Base-by-base conservation (phyloP, 35 echinoderm and acorn worm genomes). In the Lytechinus pictus region DNA sequence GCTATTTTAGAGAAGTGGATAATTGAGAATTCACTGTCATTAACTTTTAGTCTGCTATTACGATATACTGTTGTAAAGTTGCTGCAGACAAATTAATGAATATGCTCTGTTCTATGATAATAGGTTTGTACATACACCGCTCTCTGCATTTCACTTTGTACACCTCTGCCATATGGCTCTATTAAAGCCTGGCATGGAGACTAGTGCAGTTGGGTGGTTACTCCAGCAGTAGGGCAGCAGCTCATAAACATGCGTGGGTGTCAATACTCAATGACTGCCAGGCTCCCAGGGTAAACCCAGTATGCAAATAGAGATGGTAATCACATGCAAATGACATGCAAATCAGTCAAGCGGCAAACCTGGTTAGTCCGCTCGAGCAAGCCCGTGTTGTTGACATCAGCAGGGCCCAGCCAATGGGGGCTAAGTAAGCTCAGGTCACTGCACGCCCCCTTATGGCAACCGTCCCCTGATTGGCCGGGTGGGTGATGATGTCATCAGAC, bases 401-500 rank as follows among this genome's bases (percentile, higher is more conserved):
- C 52, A 57, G 92, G 4, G 92, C 29, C 54, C 52, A 54, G 27
- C 92, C 92, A 93, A 28, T 93, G 29, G 53, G 53, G 10, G 54
- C 52, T 16, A 57, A 93, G 92, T 93, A 54, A 33, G 52, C 92
- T 54, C 54, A 93, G 92, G 92, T 93, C 92, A 93, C 92, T 27
- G 53, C 53, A 57, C 92, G 92, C 53, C 92, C 92, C 92, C 54
- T 57, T n/a, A 57, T 57, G 92, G 92, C 54, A 93, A 93, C 92
- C 14, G 53, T 19, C n/a, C 53, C 92, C 29, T 54, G 29, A 93
- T 93, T 93, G 92, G 92, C 54, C 11, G n/a, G 54, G n/a, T 19
- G 28, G 9, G 92, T 27, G 92, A 93, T 93, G 92, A 93, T 93
- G 92, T 93, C 92, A 93, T 93, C 54, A 93, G 92, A 93, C 92